A percentile compares a stretch with the other conserved stretches of the same genome.
phyloP scores from a whole-genome alignment of 2,113 vertebrate genomes.

The Erpornis zantholeuca region DNA sequence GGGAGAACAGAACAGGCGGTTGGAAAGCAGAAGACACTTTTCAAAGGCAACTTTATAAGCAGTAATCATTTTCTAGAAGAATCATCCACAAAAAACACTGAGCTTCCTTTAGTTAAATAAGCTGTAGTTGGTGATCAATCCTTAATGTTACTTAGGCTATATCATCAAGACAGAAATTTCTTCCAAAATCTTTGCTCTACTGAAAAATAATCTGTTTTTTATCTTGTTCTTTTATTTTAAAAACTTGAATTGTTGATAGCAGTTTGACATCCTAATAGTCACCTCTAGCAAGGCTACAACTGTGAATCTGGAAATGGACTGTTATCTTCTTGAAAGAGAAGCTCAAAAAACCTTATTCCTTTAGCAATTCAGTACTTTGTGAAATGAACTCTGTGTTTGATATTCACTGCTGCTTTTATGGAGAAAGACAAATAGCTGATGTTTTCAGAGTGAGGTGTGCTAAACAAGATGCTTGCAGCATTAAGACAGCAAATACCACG shows the following conservation, averaged over 20 bases:
- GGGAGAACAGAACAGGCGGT: neutral
- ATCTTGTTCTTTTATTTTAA: neutral
- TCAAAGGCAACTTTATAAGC: neutral
- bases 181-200: neutral
- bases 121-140: neutral
- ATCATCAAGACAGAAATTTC: neutral
- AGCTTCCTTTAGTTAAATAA: neutral
- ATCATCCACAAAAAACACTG: neutral
- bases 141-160: neutral
- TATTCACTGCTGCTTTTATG: neutral
- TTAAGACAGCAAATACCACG: neutral
- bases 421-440: neutral
- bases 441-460: neutral
- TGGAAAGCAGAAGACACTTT: neutral
- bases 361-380: neutral
- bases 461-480: neutral
- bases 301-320: neutral
- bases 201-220: neutral
- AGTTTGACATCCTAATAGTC: slow-evolving; percentile 2
- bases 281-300: neutral
- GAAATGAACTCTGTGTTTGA: neutral
- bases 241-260: neutral
- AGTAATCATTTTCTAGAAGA: neutral
- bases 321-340: neutral
- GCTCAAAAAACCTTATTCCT: neutral